Base-by-base conservation (phyloP, 2,113 vertebrate genomes). In the Seriola dumerili region DNA sequence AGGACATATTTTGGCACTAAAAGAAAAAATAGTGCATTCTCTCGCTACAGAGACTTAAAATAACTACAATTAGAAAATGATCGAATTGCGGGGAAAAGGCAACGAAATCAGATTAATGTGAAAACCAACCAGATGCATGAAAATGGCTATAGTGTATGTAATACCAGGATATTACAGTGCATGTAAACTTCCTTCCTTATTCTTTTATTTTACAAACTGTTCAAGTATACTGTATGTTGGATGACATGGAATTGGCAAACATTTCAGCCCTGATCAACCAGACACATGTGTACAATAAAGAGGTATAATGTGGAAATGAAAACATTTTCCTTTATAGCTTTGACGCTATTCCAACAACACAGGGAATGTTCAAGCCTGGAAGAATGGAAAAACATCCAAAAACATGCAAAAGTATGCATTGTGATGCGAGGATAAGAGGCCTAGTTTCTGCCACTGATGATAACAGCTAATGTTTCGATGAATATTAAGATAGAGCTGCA, bases 401-500 rank as follows among this genome's bases (percentile, higher is more conserved):
- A 29, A 29, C 29, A 29, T n/a, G 7, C 4, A 61, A n/a, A 25
- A 21, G 9, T 23, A 16, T n/a, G 21, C n/a, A 34, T 5, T 58
- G 38, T 29, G 40, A 4, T 40, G 7, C 17, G 36, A 5, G 36
- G 40, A 71, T 42, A 36, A 55, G 40, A 64, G 19, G 42, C 3
- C 21, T 0, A 14, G 16, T 54, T 46, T 38, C 46, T 67, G 9
- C 61, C 25, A 13, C 25, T 19, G 23, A n/a, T 13, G 40, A 44
- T 36, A 32, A 13, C 12, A 36, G 55, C 12, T 73, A 48, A 57
- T 62, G 17, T 76, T 63, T 50, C 1, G 8, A 58, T 83, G 5
- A 36, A 62, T 46, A 34, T 76, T 58, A 54, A 55, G 79, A 75
- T 59, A 44, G 58, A 76, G 19, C 36, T 62, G 29, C 54, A 68